phyloP scores from a whole-genome alignment of 2,113 vertebrate genomes.

The Pterophyllum scalare region DNA sequence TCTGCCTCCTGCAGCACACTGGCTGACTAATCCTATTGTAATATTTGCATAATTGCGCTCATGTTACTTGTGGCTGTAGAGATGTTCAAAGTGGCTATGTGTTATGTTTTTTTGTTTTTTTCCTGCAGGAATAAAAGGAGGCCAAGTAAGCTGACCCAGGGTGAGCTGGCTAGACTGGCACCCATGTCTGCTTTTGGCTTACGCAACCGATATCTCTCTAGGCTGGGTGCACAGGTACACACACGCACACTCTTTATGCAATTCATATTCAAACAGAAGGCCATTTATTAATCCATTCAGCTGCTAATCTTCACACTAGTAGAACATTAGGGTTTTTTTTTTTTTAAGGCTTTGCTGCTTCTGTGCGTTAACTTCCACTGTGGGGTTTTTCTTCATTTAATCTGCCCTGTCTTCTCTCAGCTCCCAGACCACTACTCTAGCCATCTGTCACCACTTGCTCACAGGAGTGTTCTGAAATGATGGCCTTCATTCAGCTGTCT shows the following conservation, averaged over 20 bases:
- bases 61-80: conserved; percentile 10
- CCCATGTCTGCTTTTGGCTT: conserved; percentile 85
- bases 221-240: conserved; percentile 85
- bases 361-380: background rate
- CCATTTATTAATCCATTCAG: conserved; percentile 20
- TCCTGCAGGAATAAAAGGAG: conserved; percentile 56
- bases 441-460: conserved; percentile 82
- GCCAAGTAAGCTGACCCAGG: conserved; percentile 21
- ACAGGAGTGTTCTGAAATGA: conserved; percentile 87
- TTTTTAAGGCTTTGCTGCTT: conserved; percentile 6
- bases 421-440: conserved; percentile 82
- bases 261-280: conserved; percentile 14
- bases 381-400: background rate
- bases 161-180: conserved; percentile 69
- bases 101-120: background rate
- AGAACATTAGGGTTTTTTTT: background rate
- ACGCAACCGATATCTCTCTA: conserved; percentile 87
- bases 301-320: background rate
- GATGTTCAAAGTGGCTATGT: conserved; percentile 25
- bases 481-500: conserved; percentile 36
- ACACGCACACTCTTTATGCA: background rate
- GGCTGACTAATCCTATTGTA: conserved; percentile 2
- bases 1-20: background rate
- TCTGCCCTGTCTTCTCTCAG: conserved; percentile 68
- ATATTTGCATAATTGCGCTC: conserved; percentile 8